These are phyloP conservation scores for Chromoteleia sp. DNA, from an alignment of 2,888 invertebrate genomes.

Conservation along the genomic window DNA sequence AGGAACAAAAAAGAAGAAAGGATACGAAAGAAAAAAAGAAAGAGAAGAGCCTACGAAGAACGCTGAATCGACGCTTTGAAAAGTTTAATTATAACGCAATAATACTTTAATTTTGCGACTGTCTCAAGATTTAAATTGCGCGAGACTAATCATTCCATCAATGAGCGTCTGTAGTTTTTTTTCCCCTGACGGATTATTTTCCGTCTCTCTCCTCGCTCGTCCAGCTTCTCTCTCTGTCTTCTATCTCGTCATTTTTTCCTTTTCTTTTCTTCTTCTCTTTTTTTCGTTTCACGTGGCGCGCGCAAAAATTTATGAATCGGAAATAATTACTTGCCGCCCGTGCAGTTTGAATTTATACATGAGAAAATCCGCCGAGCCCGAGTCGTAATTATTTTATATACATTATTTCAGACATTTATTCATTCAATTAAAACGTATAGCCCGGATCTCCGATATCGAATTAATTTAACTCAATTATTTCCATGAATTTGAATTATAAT, in stretches of 20 bases:
- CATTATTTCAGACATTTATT: conserved; percentile 29
- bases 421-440: background rate
- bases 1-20: background rate
- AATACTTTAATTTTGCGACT: conserved; percentile 51
- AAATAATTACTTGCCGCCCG: conserved; percentile 47
- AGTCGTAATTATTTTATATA: conserved; percentile 39
- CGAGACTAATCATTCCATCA: conserved; percentile 54
- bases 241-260: background rate
- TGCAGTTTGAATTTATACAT: conserved; percentile 27
- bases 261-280: background rate
- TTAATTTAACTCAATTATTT: conserved; percentile 37
- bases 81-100: conserved; percentile 61
- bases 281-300: conserved; percentile 13
- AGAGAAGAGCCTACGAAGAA: background rate
- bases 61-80: conserved; percentile 45
- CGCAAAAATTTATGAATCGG: conserved; percentile 48
- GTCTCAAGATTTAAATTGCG: conserved; percentile 56
- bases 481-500: conserved; percentile 15
- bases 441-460: conserved; percentile 3
- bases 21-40: background rate
- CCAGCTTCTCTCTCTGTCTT: background rate
- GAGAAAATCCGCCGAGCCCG: conserved; percentile 14
- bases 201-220: background rate
- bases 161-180: conserved; percentile 21
- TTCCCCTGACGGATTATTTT: conserved; percentile 10